These are phyloP conservation scores for Tryphoninae sp. DNA, from an alignment of 2,888 invertebrate genomes.

Conservation along the genomic window DNA sequence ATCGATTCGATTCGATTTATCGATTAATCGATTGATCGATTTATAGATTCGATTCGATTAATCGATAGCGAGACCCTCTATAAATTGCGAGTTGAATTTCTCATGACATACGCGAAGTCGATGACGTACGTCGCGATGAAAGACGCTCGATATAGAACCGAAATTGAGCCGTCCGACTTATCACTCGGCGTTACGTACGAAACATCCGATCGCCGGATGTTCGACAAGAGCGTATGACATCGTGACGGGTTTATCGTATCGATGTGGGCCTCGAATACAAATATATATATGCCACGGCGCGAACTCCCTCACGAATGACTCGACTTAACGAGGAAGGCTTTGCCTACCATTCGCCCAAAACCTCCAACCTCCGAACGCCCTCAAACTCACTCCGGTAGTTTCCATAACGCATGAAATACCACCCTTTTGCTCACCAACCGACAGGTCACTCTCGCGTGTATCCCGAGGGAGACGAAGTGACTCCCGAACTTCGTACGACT, in stretches of 20 bases:
- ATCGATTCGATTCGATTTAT: no score
- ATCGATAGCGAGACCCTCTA: no score
- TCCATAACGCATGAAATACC: background rate
- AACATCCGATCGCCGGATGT: slow-evolving; percentile 1
- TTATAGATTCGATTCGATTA: no score
- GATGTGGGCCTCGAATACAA: background rate
- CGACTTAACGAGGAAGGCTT: background rate
- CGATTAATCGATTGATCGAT: no score
- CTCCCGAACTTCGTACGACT: background rate
- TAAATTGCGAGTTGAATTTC: no score
- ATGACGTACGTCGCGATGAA: no score
- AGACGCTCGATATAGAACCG: background rate
- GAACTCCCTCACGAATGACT: background rate
- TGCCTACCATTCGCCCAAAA: background rate
- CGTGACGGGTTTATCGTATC: slow-evolving; percentile 17
- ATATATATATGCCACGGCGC: background rate
- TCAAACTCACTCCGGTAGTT: background rate
- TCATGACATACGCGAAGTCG: no score
- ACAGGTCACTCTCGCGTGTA: background rate
- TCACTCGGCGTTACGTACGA: background rate
- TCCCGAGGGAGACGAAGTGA: background rate
- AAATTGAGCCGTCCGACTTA: slow-evolving; percentile 6
- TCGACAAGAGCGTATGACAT: slow-evolving; percentile 7
- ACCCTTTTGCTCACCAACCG: background rate
- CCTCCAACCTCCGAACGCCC: background rate